A percentile compares a stretch with the other conserved stretches of the same genome.
These are phyloP conservation scores for Sarcoramphus papa DNA, from an alignment of 2,797 vertebrate species.

Conservation along the genomic window DNA sequence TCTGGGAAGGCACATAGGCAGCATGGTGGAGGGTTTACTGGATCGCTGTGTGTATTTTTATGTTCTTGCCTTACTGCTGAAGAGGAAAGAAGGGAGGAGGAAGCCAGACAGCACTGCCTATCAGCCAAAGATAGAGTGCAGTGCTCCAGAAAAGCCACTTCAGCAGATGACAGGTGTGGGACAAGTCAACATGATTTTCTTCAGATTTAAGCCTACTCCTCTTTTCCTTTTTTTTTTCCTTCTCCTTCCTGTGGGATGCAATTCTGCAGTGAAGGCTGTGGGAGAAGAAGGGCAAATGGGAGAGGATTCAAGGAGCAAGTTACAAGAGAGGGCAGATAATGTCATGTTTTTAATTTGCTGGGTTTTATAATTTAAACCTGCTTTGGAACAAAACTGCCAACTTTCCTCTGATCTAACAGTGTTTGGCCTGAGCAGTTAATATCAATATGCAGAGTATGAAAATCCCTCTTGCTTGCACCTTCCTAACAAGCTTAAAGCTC, in stretches of 20 bases:
- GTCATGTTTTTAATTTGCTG: conserved; percentile 34
- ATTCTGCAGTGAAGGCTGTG: not conserved
- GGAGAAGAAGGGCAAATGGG: conserved; percentile 6
- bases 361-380: conserved; percentile 51
- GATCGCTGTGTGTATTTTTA: conserved; percentile 56
- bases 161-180: conserved; percentile 55
- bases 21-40: conserved; percentile 40
- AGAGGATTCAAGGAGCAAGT: conserved; percentile 36
- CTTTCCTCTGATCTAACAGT: conserved; percentile 33
- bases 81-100: conserved; percentile 54
- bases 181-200: conserved; percentile 54
- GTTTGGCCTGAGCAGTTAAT: conserved; percentile 38
- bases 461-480: conserved; percentile 43
- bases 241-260: conserved; percentile 28
- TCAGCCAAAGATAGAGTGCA: conserved; percentile 63
- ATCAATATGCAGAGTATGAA: conserved; percentile 45
- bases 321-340: conserved; percentile 34
- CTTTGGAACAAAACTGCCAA: conserved; percentile 31
- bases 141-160: conserved; percentile 64
- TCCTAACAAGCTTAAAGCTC: conserved; percentile 26
- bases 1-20: not conserved
- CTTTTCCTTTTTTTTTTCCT: not conserved
- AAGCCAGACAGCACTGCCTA: conserved; percentile 58
- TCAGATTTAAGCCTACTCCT: conserved; percentile 51
- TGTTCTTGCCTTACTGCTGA: conserved; percentile 57